These are phyloP conservation scores for Glomeris marginata DNA, from an alignment of 2,888 invertebrate species.

Conservation along the genomic window DNA sequence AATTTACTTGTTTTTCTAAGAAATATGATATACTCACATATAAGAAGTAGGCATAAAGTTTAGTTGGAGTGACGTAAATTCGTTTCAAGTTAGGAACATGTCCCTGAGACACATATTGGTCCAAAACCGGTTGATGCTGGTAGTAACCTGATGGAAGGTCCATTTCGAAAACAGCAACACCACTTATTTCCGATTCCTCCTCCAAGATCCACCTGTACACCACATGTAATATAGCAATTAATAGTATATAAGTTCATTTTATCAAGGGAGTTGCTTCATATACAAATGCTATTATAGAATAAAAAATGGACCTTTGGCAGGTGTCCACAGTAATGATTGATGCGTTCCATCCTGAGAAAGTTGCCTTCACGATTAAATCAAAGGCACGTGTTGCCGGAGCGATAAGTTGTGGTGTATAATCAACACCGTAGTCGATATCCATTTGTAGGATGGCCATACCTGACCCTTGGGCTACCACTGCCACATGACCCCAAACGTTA, in stretches of 20 bases:
- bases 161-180: constrained; percentile 32
- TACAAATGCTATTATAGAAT: no score
- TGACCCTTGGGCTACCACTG: constrained; percentile 35
- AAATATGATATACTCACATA: constrained; percentile 28
- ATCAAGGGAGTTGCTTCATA: no score
- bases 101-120: constrained; percentile 26
- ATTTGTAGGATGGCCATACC: constrained; percentile 40
- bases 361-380: constrained; percentile 32
- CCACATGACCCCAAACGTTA: constrained; percentile 38
- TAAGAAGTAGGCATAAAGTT: constrained; percentile 36
- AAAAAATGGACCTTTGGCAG: constrained; percentile 21
- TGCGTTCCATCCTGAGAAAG: constrained; percentile 30
- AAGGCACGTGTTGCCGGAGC: constrained; percentile 30
- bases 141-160: constrained; percentile 35
- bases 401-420: constrained; percentile 26
- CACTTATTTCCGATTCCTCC: constrained; percentile 27
- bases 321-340: constrained; percentile 28
- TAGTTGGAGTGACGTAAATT: constrained; percentile 27
- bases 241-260: no score
- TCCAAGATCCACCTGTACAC: constrained; percentile 28
- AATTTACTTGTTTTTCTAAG: no score
- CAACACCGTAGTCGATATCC: constrained; percentile 33
- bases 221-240: no score
- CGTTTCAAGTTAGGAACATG: constrained; percentile 26
- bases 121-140: constrained; percentile 35